Evolutionary conservation across 2,797 vertebrate species (phyloP).

Genomic region (Parambassis ranga): DNA sequence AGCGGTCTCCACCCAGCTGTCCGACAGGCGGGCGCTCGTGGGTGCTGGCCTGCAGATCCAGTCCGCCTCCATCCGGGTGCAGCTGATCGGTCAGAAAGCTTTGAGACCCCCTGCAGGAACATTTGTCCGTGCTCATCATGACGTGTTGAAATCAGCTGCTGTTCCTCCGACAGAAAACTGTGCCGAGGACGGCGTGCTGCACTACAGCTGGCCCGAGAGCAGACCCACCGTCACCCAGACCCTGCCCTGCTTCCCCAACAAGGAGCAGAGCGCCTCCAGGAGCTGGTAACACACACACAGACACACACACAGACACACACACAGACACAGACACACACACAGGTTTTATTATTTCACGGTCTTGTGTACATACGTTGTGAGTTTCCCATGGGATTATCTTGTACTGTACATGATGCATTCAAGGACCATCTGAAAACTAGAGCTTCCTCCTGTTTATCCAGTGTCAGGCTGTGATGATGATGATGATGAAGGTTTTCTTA

Average conservation of each 20-base stretch:
- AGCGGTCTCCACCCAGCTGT: conserved; percentile 77
- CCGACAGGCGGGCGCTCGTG: conserved; percentile 58
- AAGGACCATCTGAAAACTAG: no score
- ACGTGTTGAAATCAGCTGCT: background rate
- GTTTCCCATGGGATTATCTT: no score
- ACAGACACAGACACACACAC: background rate
- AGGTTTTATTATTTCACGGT: no score
- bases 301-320: background rate
- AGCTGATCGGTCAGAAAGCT: conserved; percentile 80
- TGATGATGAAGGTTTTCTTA: no score
- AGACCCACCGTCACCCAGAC: conserved; percentile 72
- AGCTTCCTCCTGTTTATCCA: no score
- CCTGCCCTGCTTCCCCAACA: conserved; percentile 84
- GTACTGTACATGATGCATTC: no score
- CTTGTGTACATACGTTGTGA: no score
- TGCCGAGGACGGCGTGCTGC: conserved; percentile 73
- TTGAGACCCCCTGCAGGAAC: no score
- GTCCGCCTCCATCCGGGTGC: conserved; percentile 40
- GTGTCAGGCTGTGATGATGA: no score
- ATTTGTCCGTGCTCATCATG: no score
- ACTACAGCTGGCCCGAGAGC: conserved; percentile 85
- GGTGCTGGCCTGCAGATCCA: conserved; percentile 69
- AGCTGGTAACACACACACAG: conserved; percentile 82
- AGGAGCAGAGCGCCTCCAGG: conserved; percentile 81
- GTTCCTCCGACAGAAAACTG: conserved; percentile 79